phyloP scores from a whole-genome alignment of 2,113 vertebrate genomes.

The Heteronetta atricapilla region DNA sequence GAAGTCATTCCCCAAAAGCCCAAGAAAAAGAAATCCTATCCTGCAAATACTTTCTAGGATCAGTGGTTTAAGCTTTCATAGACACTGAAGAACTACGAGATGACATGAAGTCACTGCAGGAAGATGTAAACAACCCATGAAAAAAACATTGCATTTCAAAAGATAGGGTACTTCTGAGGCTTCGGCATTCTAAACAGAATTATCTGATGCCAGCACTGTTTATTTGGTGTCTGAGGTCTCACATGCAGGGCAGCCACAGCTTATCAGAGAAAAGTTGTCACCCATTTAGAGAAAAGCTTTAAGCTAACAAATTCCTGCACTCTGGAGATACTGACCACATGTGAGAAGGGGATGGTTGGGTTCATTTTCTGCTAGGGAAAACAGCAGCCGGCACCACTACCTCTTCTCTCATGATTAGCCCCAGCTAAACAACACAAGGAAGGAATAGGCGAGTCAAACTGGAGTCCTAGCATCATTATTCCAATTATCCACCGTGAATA shows the following conservation, averaged over 20 bases:
- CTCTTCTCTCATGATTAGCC: neutral
- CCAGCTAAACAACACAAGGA: neutral
- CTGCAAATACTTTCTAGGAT: neutral
- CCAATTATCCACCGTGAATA: neutral
- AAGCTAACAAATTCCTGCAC: constrained; percentile 25
- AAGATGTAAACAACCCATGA: constrained; percentile 43
- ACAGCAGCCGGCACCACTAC: neutral
- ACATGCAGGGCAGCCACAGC: constrained; percentile 49
- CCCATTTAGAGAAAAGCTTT: constrained; percentile 45
- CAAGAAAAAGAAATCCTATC: neutral
- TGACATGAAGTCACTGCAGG: constrained; percentile 19
- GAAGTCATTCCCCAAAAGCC: neutral
- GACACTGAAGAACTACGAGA: neutral
- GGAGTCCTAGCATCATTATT: neutral
- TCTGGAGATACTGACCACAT: constrained; percentile 17
- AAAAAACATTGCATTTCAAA: constrained; percentile 65
- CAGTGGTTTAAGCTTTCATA: neutral
- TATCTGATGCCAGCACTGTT: constrained; percentile 68
- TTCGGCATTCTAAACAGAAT: constrained; percentile 45
- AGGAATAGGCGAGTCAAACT: neutral
- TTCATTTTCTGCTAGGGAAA: constrained; percentile 23
- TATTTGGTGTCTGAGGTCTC: constrained; percentile 69
- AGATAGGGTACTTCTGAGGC: constrained; percentile 55
- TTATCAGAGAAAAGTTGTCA: constrained; percentile 65
- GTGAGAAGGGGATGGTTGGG: neutral